Evolutionary conservation across 2,797 vertebrate species (phyloP).

Genomic region (Oryzias dopingdopingensis): DNA sequence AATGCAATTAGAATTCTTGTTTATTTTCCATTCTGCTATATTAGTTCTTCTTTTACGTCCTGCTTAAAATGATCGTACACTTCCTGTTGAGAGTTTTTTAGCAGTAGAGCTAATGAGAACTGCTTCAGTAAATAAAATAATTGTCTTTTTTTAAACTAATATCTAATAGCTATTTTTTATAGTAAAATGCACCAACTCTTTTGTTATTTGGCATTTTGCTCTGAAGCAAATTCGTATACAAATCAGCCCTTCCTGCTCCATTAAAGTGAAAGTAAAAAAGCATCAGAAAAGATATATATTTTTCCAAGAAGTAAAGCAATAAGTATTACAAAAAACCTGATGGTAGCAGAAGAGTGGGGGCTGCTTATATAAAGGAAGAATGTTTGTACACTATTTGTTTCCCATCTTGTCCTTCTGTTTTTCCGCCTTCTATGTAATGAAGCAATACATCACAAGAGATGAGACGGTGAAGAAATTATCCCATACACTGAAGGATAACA

Average conservation of each 20-base stretch:
- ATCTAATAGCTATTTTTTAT: too few relatives aligned
- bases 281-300: not conserved
- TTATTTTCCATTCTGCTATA: too few relatives aligned
- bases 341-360: not conserved
- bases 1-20: too few relatives aligned
- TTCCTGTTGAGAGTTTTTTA: too few relatives aligned
- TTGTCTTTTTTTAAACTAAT: too few relatives aligned
- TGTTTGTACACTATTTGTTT: slow-evolving; percentile 17
- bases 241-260: not conserved
- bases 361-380: slow-evolving; percentile 11
- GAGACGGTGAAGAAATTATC: slow-evolving; percentile 44
- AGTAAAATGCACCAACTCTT: too few relatives aligned
- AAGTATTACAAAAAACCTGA: not conserved
- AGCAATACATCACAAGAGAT: slow-evolving; percentile 44
- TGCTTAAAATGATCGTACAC: too few relatives aligned
- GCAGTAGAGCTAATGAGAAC: too few relatives aligned
- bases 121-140: too few relatives aligned
- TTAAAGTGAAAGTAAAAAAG: not conserved
- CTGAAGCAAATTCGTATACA: too few relatives aligned
- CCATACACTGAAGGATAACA: slow-evolving; percentile 16
- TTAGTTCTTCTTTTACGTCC: too few relatives aligned
- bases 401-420: not conserved
- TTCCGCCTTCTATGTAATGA: slow-evolving; percentile 31
- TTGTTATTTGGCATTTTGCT: too few relatives aligned
- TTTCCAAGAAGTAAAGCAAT: not conserved